Base-by-base conservation (phyloP, 2,113 vertebrate species). In the Odontesthes bonariensis region DNA sequence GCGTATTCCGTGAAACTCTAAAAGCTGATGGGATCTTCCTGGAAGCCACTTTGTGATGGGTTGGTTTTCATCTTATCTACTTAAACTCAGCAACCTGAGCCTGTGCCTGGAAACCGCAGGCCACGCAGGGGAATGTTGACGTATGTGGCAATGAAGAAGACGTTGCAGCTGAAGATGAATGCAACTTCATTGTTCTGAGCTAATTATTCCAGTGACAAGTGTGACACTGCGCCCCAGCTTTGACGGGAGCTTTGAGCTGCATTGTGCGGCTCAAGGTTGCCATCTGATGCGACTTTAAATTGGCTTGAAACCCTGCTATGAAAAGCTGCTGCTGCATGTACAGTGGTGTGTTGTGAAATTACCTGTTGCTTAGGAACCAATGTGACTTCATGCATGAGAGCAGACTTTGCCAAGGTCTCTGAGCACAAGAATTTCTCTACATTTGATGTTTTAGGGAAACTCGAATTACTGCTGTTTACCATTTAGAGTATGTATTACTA, bases 301-400 rank as follows among this genome's bases (percentile, higher is more conserved):
- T 86, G 83, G 69, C 84, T 89, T 51, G 76, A 87, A 78, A 68
- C 80, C 82, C 73, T 33, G 71, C 78, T 72, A 88, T 89, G 92
- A 92, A 94, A 88, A 89, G 89, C 89, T 81, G 77, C 81, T 77
- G 81, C 88, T 87, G 79, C 77, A 78, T 10, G 13, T 74, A 81
- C 61, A 70, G 73, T 65, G 22, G 16, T 79, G 78, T 88, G 85
- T 88, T 89, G 78, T 89, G 86, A 87, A 90, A 87, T 91, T 77
- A 92, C 91, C 88, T 94, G 94, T 95, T 95, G 94, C 94, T 93
- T 93, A 92, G 94, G 76, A 94, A 95, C 94, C 86, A 56, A 33
- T 74, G 62, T 80, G 88, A 88, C 85, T 92, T 77, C 38, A 76
- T 84, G 69, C 73, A 77, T 84, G 27, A 63, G 61, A 68, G 68